phyloP scores from a whole-genome alignment of 2,888 invertebrate species.

The Scrobipalpa atriplicella region DNA sequence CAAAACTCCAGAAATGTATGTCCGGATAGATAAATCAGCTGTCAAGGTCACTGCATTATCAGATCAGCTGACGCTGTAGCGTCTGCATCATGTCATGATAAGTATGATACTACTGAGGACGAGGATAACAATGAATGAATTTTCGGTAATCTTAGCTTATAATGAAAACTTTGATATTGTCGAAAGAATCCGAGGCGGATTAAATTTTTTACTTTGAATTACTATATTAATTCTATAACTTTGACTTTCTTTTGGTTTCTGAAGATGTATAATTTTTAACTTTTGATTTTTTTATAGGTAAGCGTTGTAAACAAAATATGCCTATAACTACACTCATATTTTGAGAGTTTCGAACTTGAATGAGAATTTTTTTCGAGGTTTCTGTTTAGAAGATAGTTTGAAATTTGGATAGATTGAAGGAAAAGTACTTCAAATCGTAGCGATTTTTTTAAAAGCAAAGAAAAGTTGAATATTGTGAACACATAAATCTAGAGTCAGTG shows the following conservation, averaged over 20 bases:
- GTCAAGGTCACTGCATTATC: conserved; percentile 64
- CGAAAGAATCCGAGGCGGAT: too few relatives aligned
- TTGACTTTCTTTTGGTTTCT: too few relatives aligned
- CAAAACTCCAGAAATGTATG: conserved; percentile 39
- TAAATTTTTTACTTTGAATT: too few relatives aligned
- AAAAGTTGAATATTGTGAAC: conserved; percentile 26
- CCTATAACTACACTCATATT: too few relatives aligned
- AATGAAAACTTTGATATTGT: background rate
- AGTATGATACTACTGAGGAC: background rate
- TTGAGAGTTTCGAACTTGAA: too few relatives aligned
- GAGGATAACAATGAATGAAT: background rate
- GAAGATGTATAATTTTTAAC: too few relatives aligned
- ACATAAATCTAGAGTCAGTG: conserved; percentile 35
- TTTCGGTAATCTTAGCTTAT: background rate
- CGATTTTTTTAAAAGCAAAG: background rate
- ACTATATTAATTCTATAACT: too few relatives aligned
- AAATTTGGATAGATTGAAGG: too few relatives aligned
- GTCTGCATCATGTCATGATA: background rate
- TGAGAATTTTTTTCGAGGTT: too few relatives aligned
- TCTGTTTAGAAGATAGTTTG: too few relatives aligned
- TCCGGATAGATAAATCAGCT: conserved; percentile 30
- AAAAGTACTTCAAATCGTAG: background rate
- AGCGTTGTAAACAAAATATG: too few relatives aligned
- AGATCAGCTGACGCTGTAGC: conserved; percentile 46
- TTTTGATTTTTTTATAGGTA: too few relatives aligned